Base-by-base conservation (phyloP, 2,797 vertebrate genomes). In the Danio jaintianensis region DNA sequence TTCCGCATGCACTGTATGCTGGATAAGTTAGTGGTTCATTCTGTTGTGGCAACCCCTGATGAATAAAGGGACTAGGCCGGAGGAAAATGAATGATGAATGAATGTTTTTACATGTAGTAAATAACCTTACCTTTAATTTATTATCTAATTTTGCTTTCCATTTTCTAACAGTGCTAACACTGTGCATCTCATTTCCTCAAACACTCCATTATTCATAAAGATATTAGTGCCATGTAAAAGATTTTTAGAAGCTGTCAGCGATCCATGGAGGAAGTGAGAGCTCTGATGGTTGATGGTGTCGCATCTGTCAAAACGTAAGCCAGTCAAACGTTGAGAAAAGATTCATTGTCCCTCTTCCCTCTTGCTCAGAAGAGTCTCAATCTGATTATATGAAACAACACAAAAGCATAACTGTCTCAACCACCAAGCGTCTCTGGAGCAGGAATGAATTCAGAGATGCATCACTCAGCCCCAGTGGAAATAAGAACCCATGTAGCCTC, bases 401-500 rank as follows among this genome's bases (percentile, higher is more conserved):
- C 43, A 70, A 69, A 70, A 50, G 66, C 45, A 62, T 53, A 79
- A 79, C 67, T 79, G 67, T 79, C 56, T 61, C 45, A 42, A 43
- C 55, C 16, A n/a, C 36, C 67, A 29, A 29, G 29, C 45, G 0
- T 79, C 38, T 62, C 45, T 52, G 45, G 22, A 38, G 15, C 52
- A 13, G 38, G 13, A 62, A 79, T 70, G 45, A 70, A 70, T 70
- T 48, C 1, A 11, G 56, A 78, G n/a, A 78, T 61, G 77, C 56
- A 53, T 62, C 15, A 36, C 66, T 40, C 53, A 42, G 13, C 56
- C 47, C 29, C 13, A 7, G 67, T 42, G 10, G 36, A 79, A 64
- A 79, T 73, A 69, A 79, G 68, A 76, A 42, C 38, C 62, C 58
- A 80, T 82, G 81, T 77, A 67, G 73, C 82, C 55, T 47, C 43